Evolutionary conservation across 2,888 invertebrate species (phyloP), one percentile per base, ranked within the genome.

Genomic region (Bombyx huttoni): DNA sequence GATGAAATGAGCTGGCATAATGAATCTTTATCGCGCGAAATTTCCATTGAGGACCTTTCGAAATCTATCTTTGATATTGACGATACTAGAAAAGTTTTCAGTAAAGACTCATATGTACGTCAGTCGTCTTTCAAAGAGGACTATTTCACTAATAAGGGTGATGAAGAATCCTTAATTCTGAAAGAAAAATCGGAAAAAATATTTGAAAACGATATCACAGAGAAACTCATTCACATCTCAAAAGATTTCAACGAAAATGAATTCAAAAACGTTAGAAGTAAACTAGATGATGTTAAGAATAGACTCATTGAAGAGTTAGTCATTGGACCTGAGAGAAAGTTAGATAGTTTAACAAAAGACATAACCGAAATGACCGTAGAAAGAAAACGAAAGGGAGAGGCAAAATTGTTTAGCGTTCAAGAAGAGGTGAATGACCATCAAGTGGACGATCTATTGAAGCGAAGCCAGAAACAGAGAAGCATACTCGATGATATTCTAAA

Each of bases 401-500:
- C 63, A 47, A 84, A 74, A 62, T 63, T 82, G 51, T 74, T 74
- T 58, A 76, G 68, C 57, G 78, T 88, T 10, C 83, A 81, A 54
- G 90, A 90, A 54, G 91, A 90, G 53, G 84, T 81, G 13, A 91
- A 92, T 65, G 90, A 90, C 52, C 90, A 90, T 60, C 90, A 90
- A 61, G 76, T 93, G 63, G 92, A 92, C 73, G 91, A 89, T 54
- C 81, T 93, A 53, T 81, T 93, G 49, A 89, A 82, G 73, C 89
- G 92, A 65, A 91, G 92, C 60, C 90, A 92, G 73, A 90, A 90
- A 65, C 93, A 94, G 75, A 90, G 93, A 74, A 92, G 91, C 78
- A 90, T 92, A 65, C 87, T 93, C 65, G 92, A 91, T 62, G 92
- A 93, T 78, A 92, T 93, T 63, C 81, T 92, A 55, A 90, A 90